Conservation (phyloP, 2,113 vertebrate species). For the Condylura cristata region DNA sequence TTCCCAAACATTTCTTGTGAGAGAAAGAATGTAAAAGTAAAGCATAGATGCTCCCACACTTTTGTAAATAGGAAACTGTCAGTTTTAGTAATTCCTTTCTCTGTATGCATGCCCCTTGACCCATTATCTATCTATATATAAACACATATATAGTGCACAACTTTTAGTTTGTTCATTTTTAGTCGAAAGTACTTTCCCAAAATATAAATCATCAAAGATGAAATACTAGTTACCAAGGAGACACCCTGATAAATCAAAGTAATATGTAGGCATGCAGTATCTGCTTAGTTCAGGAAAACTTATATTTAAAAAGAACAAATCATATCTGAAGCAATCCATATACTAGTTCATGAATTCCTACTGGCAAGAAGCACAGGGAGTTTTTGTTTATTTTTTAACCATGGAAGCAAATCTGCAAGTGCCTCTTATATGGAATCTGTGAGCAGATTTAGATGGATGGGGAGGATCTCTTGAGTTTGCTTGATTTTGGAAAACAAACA, state of each 20-base stretch:
- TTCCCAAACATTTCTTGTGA: neutral
- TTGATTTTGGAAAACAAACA: conserved; percentile 79
- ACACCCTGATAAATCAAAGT: conserved; percentile 81
- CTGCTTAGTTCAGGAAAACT: conserved; percentile 80
- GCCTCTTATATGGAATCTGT: conserved; percentile 9
- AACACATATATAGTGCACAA: neutral
- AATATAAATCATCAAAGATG: conserved; percentile 81
- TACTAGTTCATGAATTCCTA: conserved; percentile 56
- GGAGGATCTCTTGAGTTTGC: conserved; percentile 70
- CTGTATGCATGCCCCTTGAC: neutral
- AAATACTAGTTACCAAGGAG: conserved; percentile 84
- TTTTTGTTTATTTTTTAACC: conserved; percentile 65
- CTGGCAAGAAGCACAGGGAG: conserved; percentile 47
- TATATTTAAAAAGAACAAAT: conserved; percentile 70
- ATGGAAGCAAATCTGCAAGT: conserved; percentile 61
- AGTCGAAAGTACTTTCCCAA: conserved; percentile 81
- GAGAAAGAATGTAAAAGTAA: conserved; percentile 6
- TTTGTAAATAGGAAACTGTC: neutral
- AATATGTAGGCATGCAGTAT: conserved; percentile 75
- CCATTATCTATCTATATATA: no score
- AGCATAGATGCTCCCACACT: neutral
- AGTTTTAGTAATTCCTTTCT: neutral
- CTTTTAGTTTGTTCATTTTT: conserved; percentile 75
- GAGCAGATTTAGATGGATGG: neutral
- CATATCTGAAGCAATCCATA: conserved; percentile 34